Conservation (phyloP, 2,888 invertebrate genomes). For the Adelphocoris suturalis region DNA sequence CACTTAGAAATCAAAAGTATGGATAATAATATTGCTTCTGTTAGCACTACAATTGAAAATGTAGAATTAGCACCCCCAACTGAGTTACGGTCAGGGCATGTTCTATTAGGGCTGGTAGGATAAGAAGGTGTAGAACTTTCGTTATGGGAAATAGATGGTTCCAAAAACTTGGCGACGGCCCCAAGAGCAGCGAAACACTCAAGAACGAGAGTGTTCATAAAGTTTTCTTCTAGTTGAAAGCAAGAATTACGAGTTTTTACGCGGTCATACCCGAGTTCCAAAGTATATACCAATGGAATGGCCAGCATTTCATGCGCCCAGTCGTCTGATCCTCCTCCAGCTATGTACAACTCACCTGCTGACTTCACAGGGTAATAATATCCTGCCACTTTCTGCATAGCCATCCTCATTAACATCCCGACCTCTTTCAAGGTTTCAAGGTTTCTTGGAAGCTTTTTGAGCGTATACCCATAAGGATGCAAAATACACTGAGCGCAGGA, state of each 20-base stretch:
- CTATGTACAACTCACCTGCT: conserved; percentile 4
- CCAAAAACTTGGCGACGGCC: neutral
- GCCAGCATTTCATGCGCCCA: neutral
- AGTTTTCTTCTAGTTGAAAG: neutral
- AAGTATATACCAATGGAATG: conserved; percentile 40
- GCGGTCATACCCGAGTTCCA: neutral
- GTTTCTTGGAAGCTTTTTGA: neutral
- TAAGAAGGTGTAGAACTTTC: no score
- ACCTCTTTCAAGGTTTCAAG: neutral
- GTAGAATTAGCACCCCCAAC: no score
- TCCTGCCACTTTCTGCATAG: neutral
- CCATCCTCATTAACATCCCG: neutral
- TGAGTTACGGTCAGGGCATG: no score
- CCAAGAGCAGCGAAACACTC: conserved; percentile 32
- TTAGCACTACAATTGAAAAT: no score
- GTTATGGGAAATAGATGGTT: neutral
- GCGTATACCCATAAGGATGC: conserved; percentile 20
- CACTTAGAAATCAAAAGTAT: no score
- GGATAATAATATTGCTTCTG: no score
- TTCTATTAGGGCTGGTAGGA: no score
- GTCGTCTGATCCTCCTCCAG: conserved; percentile 45
- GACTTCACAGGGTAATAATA: neutral
- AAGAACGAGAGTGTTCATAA: neutral
- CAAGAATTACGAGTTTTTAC: neutral
- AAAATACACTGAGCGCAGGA: neutral